A percentile compares a stretch with the other conserved stretches of the same genome.
These are phyloP conservation scores for Euzophera pinguis DNA, from an alignment of 2,888 invertebrate species.

Conservation along the genomic window DNA sequence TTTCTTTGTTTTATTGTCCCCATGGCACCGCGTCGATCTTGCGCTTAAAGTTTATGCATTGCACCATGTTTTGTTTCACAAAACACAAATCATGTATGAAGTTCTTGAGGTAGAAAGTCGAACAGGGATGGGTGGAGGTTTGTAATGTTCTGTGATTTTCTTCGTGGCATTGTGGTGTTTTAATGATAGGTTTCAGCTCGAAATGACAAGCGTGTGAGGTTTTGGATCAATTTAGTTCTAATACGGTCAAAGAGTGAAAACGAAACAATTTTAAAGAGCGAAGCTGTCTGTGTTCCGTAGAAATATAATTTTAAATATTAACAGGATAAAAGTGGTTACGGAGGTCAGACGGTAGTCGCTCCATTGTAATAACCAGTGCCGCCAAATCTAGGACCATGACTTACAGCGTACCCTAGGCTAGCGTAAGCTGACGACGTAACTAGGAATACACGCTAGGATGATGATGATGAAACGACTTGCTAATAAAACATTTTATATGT, in stretches of 20 bases:
- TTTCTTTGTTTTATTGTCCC: conserved; percentile 80
- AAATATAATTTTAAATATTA: too few relatives aligned
- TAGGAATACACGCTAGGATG: too few relatives aligned
- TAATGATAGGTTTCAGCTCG: conserved; percentile 19
- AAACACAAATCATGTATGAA: conserved; percentile 73
- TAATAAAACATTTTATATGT: too few relatives aligned
- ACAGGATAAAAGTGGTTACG: too few relatives aligned
- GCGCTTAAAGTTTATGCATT: conserved; percentile 79
- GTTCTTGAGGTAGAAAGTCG: conserved; percentile 67
- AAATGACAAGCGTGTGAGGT: background rate
- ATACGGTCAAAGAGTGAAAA: background rate
- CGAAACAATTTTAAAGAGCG: too few relatives aligned
- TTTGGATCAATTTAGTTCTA: background rate
- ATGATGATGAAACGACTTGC: too few relatives aligned
- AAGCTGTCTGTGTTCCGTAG: too few relatives aligned
- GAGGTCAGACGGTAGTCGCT: too few relatives aligned
- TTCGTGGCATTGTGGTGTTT: conserved; percentile 48
- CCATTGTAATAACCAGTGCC: too few relatives aligned
- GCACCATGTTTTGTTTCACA: conserved; percentile 77
- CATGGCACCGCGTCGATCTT: conserved; percentile 76
- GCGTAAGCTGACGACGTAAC: too few relatives aligned
- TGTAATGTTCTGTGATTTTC: conserved; percentile 35
- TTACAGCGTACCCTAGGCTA: too few relatives aligned
- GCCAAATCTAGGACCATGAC: too few relatives aligned
- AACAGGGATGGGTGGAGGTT: conserved; percentile 52